Evolutionary conservation across 2,888 invertebrate genomes (phyloP).

Genomic region (Heliconius charithonia): DNA sequence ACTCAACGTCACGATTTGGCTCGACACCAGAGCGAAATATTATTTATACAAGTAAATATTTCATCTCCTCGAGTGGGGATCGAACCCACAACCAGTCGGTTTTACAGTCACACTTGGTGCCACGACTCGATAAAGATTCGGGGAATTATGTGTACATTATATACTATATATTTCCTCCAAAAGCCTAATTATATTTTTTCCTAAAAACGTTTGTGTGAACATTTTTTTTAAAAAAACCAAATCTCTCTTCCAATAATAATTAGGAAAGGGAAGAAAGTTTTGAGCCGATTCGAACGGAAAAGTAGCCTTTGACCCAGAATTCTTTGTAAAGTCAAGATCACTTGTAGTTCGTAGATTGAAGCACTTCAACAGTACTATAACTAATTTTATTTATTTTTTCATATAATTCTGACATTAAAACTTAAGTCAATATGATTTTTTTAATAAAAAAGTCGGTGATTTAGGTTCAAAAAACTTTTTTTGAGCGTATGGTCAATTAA

Average conservation of each 20-base stretch:
- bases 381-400: conserved; percentile 9
- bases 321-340: conserved; percentile 35
- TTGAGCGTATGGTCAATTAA: too few species aligned
- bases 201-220: background rate
- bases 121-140: too few species aligned
- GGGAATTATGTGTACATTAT: background rate
- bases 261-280: conserved; percentile 12
- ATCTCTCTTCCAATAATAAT: conserved; percentile 2
- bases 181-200: too few species aligned
- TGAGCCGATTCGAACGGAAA: conserved; percentile 32
- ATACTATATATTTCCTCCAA: background rate
- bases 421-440: background rate
- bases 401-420: background rate
- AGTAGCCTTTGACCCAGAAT: conserved; percentile 34
- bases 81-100: too few species aligned
- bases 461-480: background rate
- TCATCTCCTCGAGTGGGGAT: too few species aligned
- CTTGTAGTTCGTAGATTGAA: conserved; percentile 35
- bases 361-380: conserved; percentile 15
- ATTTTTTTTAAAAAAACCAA: background rate
- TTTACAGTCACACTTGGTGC: too few species aligned
- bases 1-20: too few species aligned
- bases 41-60: too few species aligned
- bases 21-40: too few species aligned
- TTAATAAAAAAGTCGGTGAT: background rate